Conservation (phyloP, 2,113 vertebrate genomes). For the Odocoileus virginianus region DNA sequence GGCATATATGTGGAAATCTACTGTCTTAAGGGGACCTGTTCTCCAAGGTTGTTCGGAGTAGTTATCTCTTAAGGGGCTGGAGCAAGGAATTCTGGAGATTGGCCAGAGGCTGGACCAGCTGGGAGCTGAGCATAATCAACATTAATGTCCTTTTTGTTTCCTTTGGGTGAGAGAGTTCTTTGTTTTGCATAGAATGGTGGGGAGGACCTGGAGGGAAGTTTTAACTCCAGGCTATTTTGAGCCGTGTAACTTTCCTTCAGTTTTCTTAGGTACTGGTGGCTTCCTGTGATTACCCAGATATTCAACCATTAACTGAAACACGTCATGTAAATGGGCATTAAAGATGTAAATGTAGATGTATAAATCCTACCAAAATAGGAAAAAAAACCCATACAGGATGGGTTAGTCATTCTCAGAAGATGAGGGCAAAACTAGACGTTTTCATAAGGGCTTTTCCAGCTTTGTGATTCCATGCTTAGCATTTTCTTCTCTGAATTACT, state of each 20-base stretch:
- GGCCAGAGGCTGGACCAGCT: background rate
- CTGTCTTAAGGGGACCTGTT: background rate
- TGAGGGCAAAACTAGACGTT: background rate
- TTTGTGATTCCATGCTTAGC: background rate
- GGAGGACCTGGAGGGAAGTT: background rate
- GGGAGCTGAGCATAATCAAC: background rate
- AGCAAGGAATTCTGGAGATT: background rate
- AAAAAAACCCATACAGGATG: background rate
- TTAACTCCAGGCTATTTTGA: background rate
- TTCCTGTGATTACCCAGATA: conserved; percentile 11
- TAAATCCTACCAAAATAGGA: conserved; percentile 14
- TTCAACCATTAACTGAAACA: background rate
- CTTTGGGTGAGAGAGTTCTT: background rate
- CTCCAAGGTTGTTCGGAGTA: background rate
- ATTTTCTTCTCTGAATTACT: conserved; percentile 31
- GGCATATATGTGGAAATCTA: background rate
- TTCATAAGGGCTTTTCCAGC: background rate
- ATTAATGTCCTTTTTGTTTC: background rate
- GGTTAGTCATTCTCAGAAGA: background rate
- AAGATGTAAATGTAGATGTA: background rate
- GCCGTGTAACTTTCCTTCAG: background rate
- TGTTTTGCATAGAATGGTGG: background rate
- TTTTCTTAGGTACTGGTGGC: background rate
- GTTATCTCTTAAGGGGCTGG: background rate
- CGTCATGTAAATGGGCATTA: background rate